Evolutionary conservation across 2,888 invertebrate species (phyloP), one percentile per base, ranked within the genome.

Genomic region (Folsomia manolachei): DNA sequence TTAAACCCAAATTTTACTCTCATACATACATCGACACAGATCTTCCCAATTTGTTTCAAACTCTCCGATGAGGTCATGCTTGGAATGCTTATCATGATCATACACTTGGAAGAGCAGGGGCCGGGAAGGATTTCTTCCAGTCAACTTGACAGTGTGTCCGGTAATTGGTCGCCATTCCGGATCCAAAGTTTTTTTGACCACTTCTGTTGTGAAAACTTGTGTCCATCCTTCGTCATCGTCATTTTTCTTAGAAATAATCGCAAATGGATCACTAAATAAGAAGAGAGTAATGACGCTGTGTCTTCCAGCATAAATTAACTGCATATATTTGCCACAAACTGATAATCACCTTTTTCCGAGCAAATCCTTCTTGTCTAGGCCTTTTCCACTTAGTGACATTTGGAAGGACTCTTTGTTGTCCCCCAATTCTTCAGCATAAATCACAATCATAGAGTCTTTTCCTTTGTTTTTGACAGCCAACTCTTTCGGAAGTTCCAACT

Each of bases 341-440:
- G n/a, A n/a, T n/a, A n/a, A n/a, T n/a, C n/a, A n/a, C n/a, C n/a
- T 86, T 78, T 86, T 86, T 7, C 86, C 86, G 75, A 86, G 83
- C 74, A 86, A 83, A 80, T 86, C 86, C 78, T 86, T 86, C 77
- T 84, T 84, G 76, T 86, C 86, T 68, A 86, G 79, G 52, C 85
- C 84, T 27, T 79, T 78, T 2, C 82, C 85, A 77, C 80, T 81
- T 24, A 85, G 82, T 61, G 84, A 83, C 68, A 86, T 72, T n/a
- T 81, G 81, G 19, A 82, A 79, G 1, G 82, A 78, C 72, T 85
- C 84, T 82, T 85, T 81, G 69, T 79, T 80, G 11, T 60, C 56
- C 7, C 79, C 78, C 26, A 81, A 39, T 53, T 82, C 81, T 71
- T 82, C 81, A 0, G 80, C 76, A 56, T 81, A 75, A 11, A 82